Conservation (phyloP, 2,113 vertebrate genomes). For the Scomber colias region DNA sequence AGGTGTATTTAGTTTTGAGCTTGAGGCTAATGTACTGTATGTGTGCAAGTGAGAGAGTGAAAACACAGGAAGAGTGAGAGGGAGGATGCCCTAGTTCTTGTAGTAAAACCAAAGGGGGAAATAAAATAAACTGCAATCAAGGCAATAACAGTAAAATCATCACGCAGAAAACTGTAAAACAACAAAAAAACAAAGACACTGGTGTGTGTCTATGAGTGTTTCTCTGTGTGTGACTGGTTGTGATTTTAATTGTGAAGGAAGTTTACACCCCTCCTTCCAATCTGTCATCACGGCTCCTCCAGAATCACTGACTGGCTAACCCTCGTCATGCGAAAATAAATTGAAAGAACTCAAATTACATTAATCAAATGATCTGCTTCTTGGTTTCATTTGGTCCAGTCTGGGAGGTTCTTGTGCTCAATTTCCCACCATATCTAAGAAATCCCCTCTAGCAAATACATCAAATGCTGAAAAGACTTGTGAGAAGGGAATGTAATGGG, state of each 20-base stretch:
- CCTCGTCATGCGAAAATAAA: constrained; percentile 44
- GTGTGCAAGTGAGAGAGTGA: constrained; percentile 17
- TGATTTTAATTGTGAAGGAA: constrained; percentile 61
- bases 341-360: constrained; percentile 44
- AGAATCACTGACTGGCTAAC: constrained; percentile 36
- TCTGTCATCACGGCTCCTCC: constrained; percentile 20
- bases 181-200: constrained; percentile 3
- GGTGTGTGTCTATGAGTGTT: constrained; percentile 4
- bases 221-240: constrained; percentile 19
- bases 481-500: constrained; percentile 41
- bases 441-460: constrained; percentile 59
- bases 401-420: constrained; percentile 41
- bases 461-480: constrained; percentile 54
- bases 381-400: constrained; percentile 56
- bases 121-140: constrained; percentile 70
- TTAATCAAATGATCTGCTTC: constrained; percentile 58
- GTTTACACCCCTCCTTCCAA: constrained; percentile 21
- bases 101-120: constrained; percentile 59
- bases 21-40: constrained; percentile 66
- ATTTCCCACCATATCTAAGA: constrained; percentile 50
- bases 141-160: constrained; percentile 66
- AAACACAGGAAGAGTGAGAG: constrained; percentile 16
- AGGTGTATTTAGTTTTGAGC: constrained; percentile 78
- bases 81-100: constrained; percentile 74
- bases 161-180: constrained; percentile 34